phyloP scores from a whole-genome alignment of 2,888 invertebrate genomes.

The Phortica magna region DNA sequence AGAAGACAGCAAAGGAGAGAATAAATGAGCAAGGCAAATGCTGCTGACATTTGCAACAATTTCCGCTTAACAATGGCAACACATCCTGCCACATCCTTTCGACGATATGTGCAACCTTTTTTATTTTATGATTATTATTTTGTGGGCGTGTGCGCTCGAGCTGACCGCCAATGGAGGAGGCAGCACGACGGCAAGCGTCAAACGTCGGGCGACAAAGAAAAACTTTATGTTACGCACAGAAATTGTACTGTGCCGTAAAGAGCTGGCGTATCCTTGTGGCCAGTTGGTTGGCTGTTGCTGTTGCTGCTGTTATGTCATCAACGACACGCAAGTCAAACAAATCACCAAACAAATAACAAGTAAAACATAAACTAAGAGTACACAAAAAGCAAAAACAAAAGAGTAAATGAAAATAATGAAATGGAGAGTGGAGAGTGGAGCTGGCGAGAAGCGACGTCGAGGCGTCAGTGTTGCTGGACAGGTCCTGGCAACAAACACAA shows the following conservation, averaged over 20 bases:
- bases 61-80: conserved; percentile 62
- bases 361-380: conserved; percentile 27
- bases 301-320: conserved; percentile 68
- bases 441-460: neutral
- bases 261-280: neutral
- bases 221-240: neutral
- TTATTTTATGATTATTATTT: conserved; percentile 41
- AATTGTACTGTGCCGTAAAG: neutral
- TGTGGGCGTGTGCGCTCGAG: conserved; percentile 6
- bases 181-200: neutral
- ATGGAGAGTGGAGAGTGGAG: conserved; percentile 54
- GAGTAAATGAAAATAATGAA: conserved; percentile 35
- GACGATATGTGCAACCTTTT: conserved; percentile 43
- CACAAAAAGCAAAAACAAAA: conserved; percentile 15
- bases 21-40: conserved; percentile 45
- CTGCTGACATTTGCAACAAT: conserved; percentile 70
- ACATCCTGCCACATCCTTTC: conserved; percentile 40
- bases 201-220: neutral
- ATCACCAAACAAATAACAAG: conserved; percentile 67
- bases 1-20: conserved; percentile 31
- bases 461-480: conserved; percentile 38
- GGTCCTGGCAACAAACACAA: conserved; percentile 56
- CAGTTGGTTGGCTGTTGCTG: conserved; percentile 29
- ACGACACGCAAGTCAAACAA: conserved; percentile 73
- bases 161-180: neutral